Evolutionary conservation across 2,888 invertebrate species (phyloP), one percentile per base, ranked within the genome.

Genomic region (Noctuana brunneofusca): DNA sequence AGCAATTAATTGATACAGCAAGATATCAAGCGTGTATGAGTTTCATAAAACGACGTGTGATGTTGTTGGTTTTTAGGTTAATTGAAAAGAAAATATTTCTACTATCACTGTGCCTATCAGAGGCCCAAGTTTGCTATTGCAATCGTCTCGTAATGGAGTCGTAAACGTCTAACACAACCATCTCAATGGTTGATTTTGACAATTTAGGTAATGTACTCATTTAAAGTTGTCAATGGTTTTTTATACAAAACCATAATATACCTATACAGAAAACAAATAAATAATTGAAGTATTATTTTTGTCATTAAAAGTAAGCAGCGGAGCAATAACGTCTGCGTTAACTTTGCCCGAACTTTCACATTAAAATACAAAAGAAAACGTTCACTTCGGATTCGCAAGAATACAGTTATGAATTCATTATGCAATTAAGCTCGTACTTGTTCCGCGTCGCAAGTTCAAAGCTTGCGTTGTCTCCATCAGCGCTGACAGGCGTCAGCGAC

Each of bases 401-500:
- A 60, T 60, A 60, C 60, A 54, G 48, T 60, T 27, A 54, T 60
- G 35, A 54, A 48, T 60, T 46, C 54, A 53, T 54, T 54, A 54
- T 54, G n/a, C 60, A 55, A 62, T 62, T 62, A 62, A 22, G 43
- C 27, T 41, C 4, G 5, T 56, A 41, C 55, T 55, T 62, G 62
- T 62, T 50, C 55, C 62, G 22, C 49, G 49, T 35, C 20, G 49
- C 38, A 53, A 41, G 54, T 54, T 63, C 56, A 54, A 63, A 55
- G 49, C 63, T 50, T 18, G 41, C 30, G 54, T 43, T 38, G 56
- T 57, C 52, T 43, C 50, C 50, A 24, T 18, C 43, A 38, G 35
- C 49, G 62, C 18, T 75, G 86, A 84, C 87, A 85, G 77, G 66
- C 78, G 85, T 88, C 88, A 83, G 86, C 77, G 78, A 86, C 87